Base-by-base conservation (phyloP, 2,113 vertebrate genomes). In the Istiophorus platypterus region DNA sequence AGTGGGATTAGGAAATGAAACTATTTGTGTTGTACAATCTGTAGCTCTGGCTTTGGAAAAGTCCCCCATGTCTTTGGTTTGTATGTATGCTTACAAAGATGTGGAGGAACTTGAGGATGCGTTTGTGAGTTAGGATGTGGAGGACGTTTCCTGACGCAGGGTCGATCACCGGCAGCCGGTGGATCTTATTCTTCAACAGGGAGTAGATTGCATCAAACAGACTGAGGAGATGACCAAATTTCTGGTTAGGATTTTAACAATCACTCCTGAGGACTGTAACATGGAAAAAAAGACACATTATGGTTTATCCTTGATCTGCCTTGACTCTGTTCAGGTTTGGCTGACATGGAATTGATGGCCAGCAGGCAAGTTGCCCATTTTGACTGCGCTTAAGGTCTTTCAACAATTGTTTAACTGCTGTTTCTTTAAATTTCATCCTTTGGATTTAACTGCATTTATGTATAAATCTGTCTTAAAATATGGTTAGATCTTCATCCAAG, bases 111-210 rank as follows among this genome's bases (percentile, higher is more conserved):
- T 99, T 99, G 78, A 99, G 97, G 85, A 99, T 96, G 41, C 98
- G 96, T 80, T 99, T 99, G 91, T 99, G 98, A 0, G 98, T 99
- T 76, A 99, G 95, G 85, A 99, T 99, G 87, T 98, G 96, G n/a
- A 99, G 96, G 72, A 98, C 97, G 0, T 97, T 95, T 26, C 98
- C 98, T 0, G 98, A 96, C n/a, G 92, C 29, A 0, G 98, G 98
- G 85, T 99, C 98, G 5, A 99, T 96, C 58, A 99, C 94, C 0
- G 98, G 98, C 73, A 99, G 95, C 1, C 98, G 96, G 74, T 99
- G 98, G 81, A 99, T 99, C 90, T 97, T 97, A 86, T 99, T 96
- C 93, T 98, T 99, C 92, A 98, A 93, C 88, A 99, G 92, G 34
- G 94, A 94, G 86, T 99, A 99, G 86, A 98, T 97, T 0, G 98